phyloP scores from a whole-genome alignment of 2,113 vertebrate species.

The Glaucidium brasilianum region DNA sequence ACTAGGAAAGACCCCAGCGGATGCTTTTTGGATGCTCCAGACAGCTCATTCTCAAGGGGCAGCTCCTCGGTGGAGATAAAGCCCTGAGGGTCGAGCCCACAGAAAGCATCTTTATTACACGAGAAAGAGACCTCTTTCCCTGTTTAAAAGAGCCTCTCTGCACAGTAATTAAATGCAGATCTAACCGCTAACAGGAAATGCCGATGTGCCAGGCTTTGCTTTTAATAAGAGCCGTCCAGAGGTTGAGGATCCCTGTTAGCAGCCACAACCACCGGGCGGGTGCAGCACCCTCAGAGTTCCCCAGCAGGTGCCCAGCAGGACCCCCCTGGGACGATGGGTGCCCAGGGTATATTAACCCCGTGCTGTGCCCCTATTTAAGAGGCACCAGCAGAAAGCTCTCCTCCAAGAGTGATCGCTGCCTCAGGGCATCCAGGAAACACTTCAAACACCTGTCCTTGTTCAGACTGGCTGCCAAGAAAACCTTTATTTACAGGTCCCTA shows the following conservation, averaged over 20 bases:
- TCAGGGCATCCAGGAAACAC: not conserved
- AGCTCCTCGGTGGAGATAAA: not conserved
- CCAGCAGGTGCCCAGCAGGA: not conserved
- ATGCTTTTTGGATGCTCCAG: accelerated
- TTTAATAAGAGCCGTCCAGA: not conserved
- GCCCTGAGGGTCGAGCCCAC: not conserved
- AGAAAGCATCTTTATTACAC: not conserved
- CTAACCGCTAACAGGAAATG: not conserved
- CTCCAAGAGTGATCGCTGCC: not conserved
- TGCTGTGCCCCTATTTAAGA: not conserved
- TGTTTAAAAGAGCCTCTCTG: not conserved
- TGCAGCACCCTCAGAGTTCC: not conserved
- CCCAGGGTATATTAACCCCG: not conserved
- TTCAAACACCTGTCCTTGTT: not conserved
- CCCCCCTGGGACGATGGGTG: not conserved
- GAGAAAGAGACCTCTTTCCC: not conserved
- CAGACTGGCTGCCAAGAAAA: not conserved
- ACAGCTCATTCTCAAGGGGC: not conserved
- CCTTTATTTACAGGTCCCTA: not conserved
- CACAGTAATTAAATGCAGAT: not conserved
- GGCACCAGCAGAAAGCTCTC: not conserved
- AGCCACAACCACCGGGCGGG: not conserved
- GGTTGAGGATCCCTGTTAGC: not conserved
- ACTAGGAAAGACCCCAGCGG: not conserved
- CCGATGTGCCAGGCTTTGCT: accelerated